Evolutionary conservation across 2,797 vertebrate genomes (phyloP).

Genomic region (Parotocinclus haroldoi): DNA sequence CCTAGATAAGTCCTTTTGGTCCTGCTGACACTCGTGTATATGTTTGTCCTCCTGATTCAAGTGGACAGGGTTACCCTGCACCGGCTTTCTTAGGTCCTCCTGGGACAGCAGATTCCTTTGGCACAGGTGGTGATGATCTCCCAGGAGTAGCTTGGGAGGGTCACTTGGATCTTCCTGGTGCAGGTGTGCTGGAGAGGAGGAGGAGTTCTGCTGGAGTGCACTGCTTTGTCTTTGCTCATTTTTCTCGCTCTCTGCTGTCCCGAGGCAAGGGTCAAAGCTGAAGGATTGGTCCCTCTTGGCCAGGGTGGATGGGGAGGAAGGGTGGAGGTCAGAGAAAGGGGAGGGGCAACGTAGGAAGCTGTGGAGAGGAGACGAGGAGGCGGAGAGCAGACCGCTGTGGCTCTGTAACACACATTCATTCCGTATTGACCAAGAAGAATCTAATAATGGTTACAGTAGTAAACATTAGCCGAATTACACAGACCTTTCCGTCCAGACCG

Average conservation of each 20-base stretch:
- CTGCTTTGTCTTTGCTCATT: slow-evolving; percentile 55
- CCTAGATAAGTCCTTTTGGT: not conserved
- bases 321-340: slow-evolving; percentile 40
- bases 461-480: not conserved
- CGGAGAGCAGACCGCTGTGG: slow-evolving; percentile 58
- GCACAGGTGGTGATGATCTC: slow-evolving; percentile 40
- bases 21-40: too few species aligned
- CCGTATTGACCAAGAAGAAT: not conserved
- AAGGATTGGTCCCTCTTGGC: slow-evolving; percentile 52
- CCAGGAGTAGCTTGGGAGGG: slow-evolving; percentile 53
- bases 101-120: not conserved
- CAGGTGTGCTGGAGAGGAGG: slow-evolving; percentile 58
- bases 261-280: slow-evolving; percentile 58
- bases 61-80: not conserved
- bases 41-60: not conserved
- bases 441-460: not conserved
- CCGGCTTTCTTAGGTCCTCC: not conserved
- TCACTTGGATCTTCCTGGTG: slow-evolving; percentile 12
- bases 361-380: slow-evolving; percentile 64
- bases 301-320: slow-evolving; percentile 45
- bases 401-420: slow-evolving; percentile 40
- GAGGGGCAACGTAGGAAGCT: slow-evolving; percentile 38
- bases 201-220: slow-evolving; percentile 57
- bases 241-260: slow-evolving; percentile 44
- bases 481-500: slow-evolving; percentile 38